Conservation (phyloP, 2,113 vertebrate species). For the Epinephelus cyanopodus region DNA sequence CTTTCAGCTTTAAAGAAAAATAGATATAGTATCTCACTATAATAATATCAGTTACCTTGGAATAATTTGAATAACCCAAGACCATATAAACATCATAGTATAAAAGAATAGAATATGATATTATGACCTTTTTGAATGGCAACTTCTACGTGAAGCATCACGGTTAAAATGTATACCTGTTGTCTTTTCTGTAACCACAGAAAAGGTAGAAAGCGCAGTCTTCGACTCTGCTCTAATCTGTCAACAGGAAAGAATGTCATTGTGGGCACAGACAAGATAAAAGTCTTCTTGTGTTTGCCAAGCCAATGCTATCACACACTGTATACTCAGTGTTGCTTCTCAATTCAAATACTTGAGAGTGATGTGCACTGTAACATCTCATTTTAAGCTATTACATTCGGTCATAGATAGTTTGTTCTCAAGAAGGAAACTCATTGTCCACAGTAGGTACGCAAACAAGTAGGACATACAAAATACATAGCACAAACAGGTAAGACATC, state of each 20-base stretch:
- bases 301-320: neutral
- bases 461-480: too few species aligned
- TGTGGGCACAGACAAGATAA: slow-evolving; percentile 45
- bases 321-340: neutral
- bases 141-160: neutral
- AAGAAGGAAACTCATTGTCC: too few species aligned
- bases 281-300: neutral
- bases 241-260: slow-evolving; percentile 48
- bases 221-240: slow-evolving; percentile 2
- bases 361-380: neutral
- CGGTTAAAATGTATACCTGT: neutral
- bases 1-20: neutral
- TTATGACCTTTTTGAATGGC: neutral
- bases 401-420: too few species aligned
- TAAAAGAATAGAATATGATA: neutral
- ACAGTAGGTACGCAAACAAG: too few species aligned
- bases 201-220: neutral
- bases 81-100: neutral
- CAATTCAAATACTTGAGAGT: too few species aligned
- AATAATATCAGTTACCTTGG: neutral
- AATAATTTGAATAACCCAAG: neutral
- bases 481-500: too few species aligned
- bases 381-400: neutral
- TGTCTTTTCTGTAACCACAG: neutral
- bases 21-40: neutral